These are phyloP conservation scores for Gymnarchus niloticus DNA, from an alignment of 2,113 vertebrate species.

Conservation along the genomic window DNA sequence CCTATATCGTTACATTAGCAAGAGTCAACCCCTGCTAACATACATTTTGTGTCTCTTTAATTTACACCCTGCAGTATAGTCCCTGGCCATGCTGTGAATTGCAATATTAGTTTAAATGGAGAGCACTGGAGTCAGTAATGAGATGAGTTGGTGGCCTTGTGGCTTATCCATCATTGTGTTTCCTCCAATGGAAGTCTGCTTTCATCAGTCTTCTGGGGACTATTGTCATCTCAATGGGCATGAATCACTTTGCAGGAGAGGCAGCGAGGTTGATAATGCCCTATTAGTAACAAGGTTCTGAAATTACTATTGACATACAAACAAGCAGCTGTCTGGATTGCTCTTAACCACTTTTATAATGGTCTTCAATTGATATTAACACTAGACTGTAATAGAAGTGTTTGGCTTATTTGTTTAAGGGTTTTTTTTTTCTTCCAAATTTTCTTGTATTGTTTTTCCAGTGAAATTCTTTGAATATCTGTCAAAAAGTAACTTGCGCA, in stretches of 20 bases:
- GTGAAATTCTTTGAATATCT: background rate
- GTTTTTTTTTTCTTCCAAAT: background rate
- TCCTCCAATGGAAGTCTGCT: constrained; percentile 93
- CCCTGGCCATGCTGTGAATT: constrained; percentile 79
- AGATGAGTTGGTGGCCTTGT: constrained; percentile 89
- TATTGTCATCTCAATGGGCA: constrained; percentile 86
- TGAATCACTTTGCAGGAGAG: constrained; percentile 82
- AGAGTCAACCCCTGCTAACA: constrained; percentile 68
- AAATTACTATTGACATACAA: constrained; percentile 92
- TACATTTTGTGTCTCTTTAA: constrained; percentile 76
- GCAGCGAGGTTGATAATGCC: constrained; percentile 83
- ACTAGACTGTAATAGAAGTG: background rate
- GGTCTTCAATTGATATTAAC: background rate
- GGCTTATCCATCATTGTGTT: constrained; percentile 99
- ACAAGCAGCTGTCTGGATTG: constrained; percentile 63
- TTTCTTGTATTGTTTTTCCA: background rate
- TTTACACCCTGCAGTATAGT: constrained; percentile 80
- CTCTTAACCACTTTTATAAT: constrained; percentile 1
- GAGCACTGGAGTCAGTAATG: constrained; percentile 82
- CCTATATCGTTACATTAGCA: constrained; percentile 70
- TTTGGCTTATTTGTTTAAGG: background rate
- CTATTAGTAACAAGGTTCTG: constrained; percentile 85
- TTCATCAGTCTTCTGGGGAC: constrained; percentile 92
- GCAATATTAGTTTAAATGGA: constrained; percentile 94
- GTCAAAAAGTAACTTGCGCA: too few relatives aligned